phyloP scores from a whole-genome alignment of 2,113 vertebrate genomes.

The Aphyosemion australe region DNA sequence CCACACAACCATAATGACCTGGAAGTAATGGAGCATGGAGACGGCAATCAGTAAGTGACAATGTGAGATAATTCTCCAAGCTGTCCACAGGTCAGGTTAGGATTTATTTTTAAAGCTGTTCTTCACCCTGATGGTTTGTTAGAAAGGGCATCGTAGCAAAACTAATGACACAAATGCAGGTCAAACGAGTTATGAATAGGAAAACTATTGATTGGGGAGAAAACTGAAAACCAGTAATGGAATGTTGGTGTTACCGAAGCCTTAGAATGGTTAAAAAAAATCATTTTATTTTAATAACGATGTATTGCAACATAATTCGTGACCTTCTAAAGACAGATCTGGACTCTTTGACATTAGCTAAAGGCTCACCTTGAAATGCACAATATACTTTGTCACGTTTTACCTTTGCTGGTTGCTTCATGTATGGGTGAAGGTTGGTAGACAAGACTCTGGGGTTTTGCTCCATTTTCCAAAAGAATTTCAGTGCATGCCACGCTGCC shows the following conservation, averaged over 20 bases:
- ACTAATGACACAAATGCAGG: constrained; percentile 30
- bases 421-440: constrained; percentile 90
- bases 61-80: constrained; percentile 49
- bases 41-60: constrained; percentile 53
- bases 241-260: no score
- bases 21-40: constrained; percentile 58
- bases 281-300: neutral
- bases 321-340: neutral
- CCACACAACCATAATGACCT: constrained; percentile 92
- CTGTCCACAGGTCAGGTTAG: constrained; percentile 34
- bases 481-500: constrained; percentile 88
- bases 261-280: no score
- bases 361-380: neutral
- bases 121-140: constrained; percentile 13
- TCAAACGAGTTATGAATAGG: neutral
- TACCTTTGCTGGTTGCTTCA: constrained; percentile 92
- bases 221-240: neutral
- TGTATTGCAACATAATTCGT: neutral
- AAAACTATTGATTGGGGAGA: neutral
- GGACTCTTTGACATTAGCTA: neutral
- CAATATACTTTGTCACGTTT: neutral
- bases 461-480: constrained; percentile 89
- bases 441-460: constrained; percentile 85
- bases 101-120: constrained; percentile 41
- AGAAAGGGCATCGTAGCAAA: constrained; percentile 9